Base-by-base conservation (phyloP, 2,113 vertebrate genomes). In the Solea senegalensis region DNA sequence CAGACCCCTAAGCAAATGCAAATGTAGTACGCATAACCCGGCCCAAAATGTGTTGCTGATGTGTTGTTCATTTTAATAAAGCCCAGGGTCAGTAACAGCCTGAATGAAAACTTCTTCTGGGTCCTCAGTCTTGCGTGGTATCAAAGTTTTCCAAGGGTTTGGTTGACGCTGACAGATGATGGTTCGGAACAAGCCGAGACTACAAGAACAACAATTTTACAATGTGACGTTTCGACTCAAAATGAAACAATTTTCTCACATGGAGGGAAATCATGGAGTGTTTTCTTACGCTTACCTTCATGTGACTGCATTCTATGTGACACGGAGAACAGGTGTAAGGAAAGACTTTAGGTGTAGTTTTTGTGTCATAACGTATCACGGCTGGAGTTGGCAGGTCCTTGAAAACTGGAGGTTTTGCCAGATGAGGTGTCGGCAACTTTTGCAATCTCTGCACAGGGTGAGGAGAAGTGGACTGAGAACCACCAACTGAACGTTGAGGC, bases 251-350 rank as follows among this genome's bases (percentile, higher is more conserved):
- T 10, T 11, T 26, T 52, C 16, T 8, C 7, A 21, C 15, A 52
- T n/a, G 51, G 8, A 52, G 16, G 21, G 9, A 2, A 3, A 40
- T 74, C 55, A 61, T 58, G 60, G 79, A 16, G 27, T 7, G 44
- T 45, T 9, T 48, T 16, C 34, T 44, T 26, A 6, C 44, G 97
- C 97, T 99, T 95, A 98, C 97, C 97, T 96, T 95, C 88, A 97
- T 94, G 82, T 93, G 90, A 91, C 91, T 88, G 95, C 95, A 98
- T 90, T 96, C 94, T 95, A 94, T 65, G 94, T 94, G 95, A 97
- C 97, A 99, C 78, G 98, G 95, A 95, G 94, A 96, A 95, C 97
- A 99, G 88, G 96, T 94, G 94, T 99, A 96, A 63, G 97, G 95
- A 91, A 98, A 96, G 92, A 94, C 92, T 92, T 92, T 94, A 14